Conservation (phyloP, 2,113 vertebrate genomes). For the Varanus salvator region DNA sequence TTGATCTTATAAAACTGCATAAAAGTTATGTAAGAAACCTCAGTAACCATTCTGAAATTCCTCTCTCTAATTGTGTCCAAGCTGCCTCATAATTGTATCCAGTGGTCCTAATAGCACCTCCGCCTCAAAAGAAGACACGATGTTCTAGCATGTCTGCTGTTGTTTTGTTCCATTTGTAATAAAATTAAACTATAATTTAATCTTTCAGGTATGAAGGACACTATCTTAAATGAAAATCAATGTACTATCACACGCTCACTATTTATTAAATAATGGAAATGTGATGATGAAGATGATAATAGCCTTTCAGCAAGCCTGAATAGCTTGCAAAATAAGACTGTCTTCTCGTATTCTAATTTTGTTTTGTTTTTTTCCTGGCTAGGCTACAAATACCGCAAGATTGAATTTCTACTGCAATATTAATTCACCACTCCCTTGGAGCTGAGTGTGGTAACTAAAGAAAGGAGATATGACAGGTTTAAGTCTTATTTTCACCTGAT, state of each 20-base stretch:
- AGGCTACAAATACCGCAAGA: conserved; percentile 4
- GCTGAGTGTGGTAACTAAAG: neutral
- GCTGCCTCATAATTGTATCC: neutral
- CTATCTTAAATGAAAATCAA: neutral
- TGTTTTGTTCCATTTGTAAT: neutral
- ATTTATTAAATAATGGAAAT: conserved; percentile 10
- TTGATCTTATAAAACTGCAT: neutral
- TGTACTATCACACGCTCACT: neutral
- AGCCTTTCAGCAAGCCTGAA: neutral
- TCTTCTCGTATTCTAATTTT: neutral
- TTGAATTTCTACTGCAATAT: neutral
- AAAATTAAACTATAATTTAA: neutral
- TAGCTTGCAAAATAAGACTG: conserved; percentile 23
- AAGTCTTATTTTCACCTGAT: neutral
- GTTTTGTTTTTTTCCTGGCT: neutral
- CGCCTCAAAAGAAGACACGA: neutral
- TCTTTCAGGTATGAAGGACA: neutral
- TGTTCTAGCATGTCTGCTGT: conserved; percentile 8
- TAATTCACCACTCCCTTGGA: neutral
- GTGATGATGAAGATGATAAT: conserved; percentile 5
- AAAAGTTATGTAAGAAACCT: neutral
- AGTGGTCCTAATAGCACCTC: neutral
- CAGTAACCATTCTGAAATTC: neutral
- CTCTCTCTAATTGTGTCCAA: neutral
- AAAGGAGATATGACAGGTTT: neutral